These are phyloP conservation scores for Trachelus troglodyta DNA, from an alignment of 2,888 invertebrate genomes.

Conservation along the genomic window DNA sequence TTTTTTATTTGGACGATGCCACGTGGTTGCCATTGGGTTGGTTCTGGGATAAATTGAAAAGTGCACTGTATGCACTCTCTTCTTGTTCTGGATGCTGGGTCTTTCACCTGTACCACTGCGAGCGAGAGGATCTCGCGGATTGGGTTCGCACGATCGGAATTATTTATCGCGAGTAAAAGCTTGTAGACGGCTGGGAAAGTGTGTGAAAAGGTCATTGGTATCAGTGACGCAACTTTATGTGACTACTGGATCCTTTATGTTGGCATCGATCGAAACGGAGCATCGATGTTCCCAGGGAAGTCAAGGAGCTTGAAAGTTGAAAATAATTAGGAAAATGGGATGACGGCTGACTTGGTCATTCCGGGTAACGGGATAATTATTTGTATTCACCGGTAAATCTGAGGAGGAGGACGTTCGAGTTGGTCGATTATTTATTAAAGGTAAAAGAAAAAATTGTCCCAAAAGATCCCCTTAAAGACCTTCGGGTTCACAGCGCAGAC, in stretches of 20 bases:
- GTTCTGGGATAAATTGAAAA: not conserved
- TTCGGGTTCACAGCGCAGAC: not conserved
- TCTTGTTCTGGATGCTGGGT: not conserved
- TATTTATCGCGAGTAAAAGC: slow-evolving; percentile 42
- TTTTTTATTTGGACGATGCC: not conserved
- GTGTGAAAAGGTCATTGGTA: slow-evolving; percentile 36
- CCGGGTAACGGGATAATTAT: no score
- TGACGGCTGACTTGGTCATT: no score
- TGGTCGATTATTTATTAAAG: not conserved
- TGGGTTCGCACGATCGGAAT: not conserved
- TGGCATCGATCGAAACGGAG: not conserved
- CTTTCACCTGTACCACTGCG: not conserved
- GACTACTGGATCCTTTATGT: not conserved
- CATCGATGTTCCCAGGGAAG: not conserved
- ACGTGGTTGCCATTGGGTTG: not conserved
- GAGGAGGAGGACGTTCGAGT: not conserved
- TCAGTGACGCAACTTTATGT: slow-evolving; percentile 34
- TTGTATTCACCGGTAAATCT: not conserved
- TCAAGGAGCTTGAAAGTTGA: not conserved
- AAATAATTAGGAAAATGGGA: not conserved
- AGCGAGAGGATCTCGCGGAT: not conserved
- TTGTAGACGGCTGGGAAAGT: slow-evolving; percentile 44
- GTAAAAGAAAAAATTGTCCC: not conserved
- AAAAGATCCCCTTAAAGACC: not conserved
- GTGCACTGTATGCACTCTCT: not conserved